A percentile compares a stretch with the other conserved stretches of the same genome.
phyloP scores from a whole-genome alignment of 2,113 vertebrate genomes.

The Lipophrys pholis region DNA sequence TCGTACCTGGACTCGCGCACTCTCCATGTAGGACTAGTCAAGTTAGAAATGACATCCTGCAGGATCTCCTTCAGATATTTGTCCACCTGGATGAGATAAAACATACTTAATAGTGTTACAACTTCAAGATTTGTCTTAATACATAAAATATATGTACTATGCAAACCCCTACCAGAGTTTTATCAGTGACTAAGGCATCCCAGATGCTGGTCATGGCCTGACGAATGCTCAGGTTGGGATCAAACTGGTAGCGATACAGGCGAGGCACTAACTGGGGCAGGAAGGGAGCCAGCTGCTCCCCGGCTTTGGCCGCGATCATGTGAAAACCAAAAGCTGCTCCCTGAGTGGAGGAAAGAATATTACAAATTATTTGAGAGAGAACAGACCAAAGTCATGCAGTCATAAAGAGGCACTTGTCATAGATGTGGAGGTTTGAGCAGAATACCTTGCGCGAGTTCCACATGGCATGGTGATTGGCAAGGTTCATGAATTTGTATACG shows the following conservation, averaged over 20 bases:
- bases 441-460: constrained; percentile 99
- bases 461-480: constrained; percentile 99
- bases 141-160: too few relatives aligned
- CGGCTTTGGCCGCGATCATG: constrained; percentile 94
- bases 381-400: background rate
- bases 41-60: constrained; percentile 93
- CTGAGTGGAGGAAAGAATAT: constrained; percentile 71
- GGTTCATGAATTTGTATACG: constrained; percentile 99
- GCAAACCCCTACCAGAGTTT: constrained; percentile 84
- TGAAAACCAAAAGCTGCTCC: constrained; percentile 99
- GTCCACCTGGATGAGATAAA: constrained; percentile 86
- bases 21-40: constrained; percentile 95
- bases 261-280: constrained; percentile 94
- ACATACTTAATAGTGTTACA: constrained; percentile 6
- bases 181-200: constrained; percentile 95
- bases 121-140: background rate
- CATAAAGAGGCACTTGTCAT: background rate
- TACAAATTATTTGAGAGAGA: background rate
- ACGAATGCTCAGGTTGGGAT: constrained; percentile 94
- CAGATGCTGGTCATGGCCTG: constrained; percentile 99
- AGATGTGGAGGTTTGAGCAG: background rate
- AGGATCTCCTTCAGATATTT: constrained; percentile 97
- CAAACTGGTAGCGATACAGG: constrained; percentile 98
- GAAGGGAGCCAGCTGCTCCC: constrained; percentile 94
- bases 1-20: constrained; percentile 96